Conservation (phyloP, 2,113 vertebrate species). For the Muscicapa adusta region DNA sequence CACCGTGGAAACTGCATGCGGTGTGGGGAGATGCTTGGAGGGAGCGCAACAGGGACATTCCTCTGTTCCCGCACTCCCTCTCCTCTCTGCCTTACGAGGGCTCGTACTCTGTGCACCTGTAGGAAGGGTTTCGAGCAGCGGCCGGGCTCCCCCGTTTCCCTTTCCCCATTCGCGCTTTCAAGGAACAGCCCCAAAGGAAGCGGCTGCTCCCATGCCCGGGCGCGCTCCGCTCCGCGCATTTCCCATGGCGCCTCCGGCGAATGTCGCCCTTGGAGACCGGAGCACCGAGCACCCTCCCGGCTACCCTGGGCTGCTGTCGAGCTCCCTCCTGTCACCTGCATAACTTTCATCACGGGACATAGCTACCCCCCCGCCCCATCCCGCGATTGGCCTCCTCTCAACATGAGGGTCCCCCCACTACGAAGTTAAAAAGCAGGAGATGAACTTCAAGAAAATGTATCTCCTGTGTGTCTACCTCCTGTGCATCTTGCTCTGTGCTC, state of each 20-base stretch:
- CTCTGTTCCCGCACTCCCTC: neutral
- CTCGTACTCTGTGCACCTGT: neutral
- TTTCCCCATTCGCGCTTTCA: neutral
- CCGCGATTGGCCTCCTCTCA: accelerated
- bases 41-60: neutral
- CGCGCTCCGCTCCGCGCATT: neutral
- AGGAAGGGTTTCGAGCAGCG: neutral
- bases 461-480: neutral
- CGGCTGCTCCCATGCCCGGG: neutral
- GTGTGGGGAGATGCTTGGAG: neutral
- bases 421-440: neutral
- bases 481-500: neutral
- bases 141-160: neutral
- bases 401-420: accelerated
- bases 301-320: neutral
- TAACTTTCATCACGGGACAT: neutral
- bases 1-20: neutral
- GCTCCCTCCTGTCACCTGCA: neutral
- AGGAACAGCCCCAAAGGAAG: neutral
- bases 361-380: neutral
- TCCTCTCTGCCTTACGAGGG: neutral
- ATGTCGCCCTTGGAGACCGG: neutral
- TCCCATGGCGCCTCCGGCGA: neutral
- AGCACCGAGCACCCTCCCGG: neutral
- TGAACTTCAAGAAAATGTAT: neutral